phyloP scores from a whole-genome alignment of 1,140 invertebrate species.

The Drosophila nannoptera region DNA sequence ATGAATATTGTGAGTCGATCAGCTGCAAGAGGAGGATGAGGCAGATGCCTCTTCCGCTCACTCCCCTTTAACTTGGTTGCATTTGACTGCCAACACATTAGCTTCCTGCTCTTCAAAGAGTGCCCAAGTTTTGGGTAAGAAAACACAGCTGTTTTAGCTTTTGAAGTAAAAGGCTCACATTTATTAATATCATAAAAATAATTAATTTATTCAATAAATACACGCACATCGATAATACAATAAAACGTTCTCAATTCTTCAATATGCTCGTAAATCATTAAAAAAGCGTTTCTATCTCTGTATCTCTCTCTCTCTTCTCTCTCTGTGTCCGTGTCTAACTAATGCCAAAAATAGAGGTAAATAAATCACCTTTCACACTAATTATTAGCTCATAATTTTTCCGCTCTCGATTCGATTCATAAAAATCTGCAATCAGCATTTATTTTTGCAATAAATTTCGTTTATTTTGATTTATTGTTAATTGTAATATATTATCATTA shows the following conservation, averaged over 20 bases:
- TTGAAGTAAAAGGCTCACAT: conserved; percentile 75
- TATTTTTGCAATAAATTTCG: conserved; percentile 10
- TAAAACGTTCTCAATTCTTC: conserved; percentile 67
- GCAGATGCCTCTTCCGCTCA: too few relatives aligned
- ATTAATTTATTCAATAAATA: conserved; percentile 70
- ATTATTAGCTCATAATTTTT: conserved; percentile 20
- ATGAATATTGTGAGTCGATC: too few relatives aligned
- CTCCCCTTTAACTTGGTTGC: too few relatives aligned
- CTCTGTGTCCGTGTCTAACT: conserved; percentile 20
- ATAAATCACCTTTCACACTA: conserved; percentile 61
- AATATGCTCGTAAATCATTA: conserved; percentile 54
- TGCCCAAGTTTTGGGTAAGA: neutral
- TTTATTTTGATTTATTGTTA: conserved; percentile 20
- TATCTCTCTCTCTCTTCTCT: neutral
- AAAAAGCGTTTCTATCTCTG: conserved; percentile 57
- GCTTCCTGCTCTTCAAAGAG: too few relatives aligned
- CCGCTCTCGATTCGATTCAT: conserved; percentile 36
- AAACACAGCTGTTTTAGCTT: conserved; percentile 28
- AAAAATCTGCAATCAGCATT: conserved; percentile 18
- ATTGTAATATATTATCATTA: conserved; percentile 17
- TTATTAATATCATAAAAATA: conserved; percentile 67
- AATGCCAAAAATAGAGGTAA: conserved; percentile 55
- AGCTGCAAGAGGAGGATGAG: too few relatives aligned
- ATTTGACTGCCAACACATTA: too few relatives aligned
- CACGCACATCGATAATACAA: conserved; percentile 69